Evolutionary conservation across 2,113 vertebrate species (phyloP), one percentile per base, ranked within the genome.

Genomic region (Sturnus vulgaris): DNA sequence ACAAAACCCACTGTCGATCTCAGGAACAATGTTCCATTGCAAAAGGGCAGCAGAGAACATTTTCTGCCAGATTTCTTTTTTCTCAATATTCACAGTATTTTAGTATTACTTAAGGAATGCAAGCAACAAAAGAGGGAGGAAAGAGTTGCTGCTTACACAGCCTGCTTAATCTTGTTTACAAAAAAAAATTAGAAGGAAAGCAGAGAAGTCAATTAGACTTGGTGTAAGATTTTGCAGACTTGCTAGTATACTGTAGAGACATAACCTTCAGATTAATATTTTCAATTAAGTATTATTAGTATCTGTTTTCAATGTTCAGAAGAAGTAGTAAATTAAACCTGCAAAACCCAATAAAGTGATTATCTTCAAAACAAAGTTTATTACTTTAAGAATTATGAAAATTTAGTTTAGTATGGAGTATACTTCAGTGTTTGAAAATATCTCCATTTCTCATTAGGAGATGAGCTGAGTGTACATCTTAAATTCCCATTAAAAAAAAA

Each of bases 121-220:
- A 76, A 93, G 68, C 95, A 93, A 87, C 75, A 93, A 91, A 93
- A 93, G 83, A 88, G 46, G 79, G 65, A 91, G 25, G 50, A 94
- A 86, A 91, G 42, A 25, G 28, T 47, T 95, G 53, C 82, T 95
- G 86, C 73, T 91, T 66, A 90, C 21, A 82, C 5, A 89, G 76
- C 44, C 87, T 63, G 56, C 31, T 80, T 72, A 92, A 83, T 63
- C 44, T 79, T 64, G 59, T 52, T 49, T 49, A 55, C 20, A 59
- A 70, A n/a, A 10, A 39, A n/a, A 35, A 66, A 47, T 40, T 57
- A 59, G 33, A 50, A 70, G 31, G 35, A 60, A 77, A 78, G 59
- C 7, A 7, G 56, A 78, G 22, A 88, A 70, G 40, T 61, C 39
- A 52, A 35, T 79, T 79, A 73, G 47, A 86, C 7, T 78, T 0